Percentiles rank a stretch among this genome's conserved stretches.
Conservation (phyloP, 2,797 vertebrate species). For the Lutjanus argentimaculatus region DNA sequence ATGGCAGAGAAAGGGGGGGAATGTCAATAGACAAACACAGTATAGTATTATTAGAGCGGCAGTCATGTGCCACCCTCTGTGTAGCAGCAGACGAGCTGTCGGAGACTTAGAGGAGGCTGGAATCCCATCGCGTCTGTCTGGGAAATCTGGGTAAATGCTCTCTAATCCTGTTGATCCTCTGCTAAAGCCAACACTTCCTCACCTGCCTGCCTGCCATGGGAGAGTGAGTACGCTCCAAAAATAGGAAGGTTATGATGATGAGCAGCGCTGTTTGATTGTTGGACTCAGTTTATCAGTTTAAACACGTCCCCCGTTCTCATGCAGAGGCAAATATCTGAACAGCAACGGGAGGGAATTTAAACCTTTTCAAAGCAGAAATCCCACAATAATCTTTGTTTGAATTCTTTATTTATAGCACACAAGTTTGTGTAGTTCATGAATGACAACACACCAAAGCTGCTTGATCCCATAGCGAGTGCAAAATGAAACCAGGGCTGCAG, state of each 20-base stretch:
- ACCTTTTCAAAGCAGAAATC: neutral
- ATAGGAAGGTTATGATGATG: conserved; percentile 58
- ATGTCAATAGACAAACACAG: conserved; percentile 66
- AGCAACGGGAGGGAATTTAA: neutral
- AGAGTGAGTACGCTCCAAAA: conserved; percentile 70
- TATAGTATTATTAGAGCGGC: conserved; percentile 62
- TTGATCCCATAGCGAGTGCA: neutral
- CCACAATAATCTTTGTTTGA: neutral
- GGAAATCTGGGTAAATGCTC: conserved; percentile 85
- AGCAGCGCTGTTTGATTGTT: conserved; percentile 18
- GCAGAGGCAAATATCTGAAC: conserved; percentile 5
- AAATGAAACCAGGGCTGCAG: neutral
- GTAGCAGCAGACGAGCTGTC: conserved; percentile 66
- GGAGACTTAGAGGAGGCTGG: conserved; percentile 74
- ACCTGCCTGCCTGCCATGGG: conserved; percentile 80
- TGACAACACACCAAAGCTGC: neutral
- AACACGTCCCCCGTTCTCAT: conserved; percentile 15
- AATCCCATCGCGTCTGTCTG: conserved; percentile 81
- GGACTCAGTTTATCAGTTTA: neutral
- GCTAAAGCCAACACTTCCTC: conserved; percentile 86
- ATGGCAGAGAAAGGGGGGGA: conserved; percentile 52
- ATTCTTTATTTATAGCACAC: neutral
- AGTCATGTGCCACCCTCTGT: conserved; percentile 75
- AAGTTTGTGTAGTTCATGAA: neutral
- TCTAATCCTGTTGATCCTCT: conserved; percentile 83